A percentile compares a stretch with the other conserved stretches of the same genome.
These are phyloP conservation scores for Setophaga kirtlandii DNA, from an alignment of 2,113 vertebrate genomes.

Conservation along the genomic window DNA sequence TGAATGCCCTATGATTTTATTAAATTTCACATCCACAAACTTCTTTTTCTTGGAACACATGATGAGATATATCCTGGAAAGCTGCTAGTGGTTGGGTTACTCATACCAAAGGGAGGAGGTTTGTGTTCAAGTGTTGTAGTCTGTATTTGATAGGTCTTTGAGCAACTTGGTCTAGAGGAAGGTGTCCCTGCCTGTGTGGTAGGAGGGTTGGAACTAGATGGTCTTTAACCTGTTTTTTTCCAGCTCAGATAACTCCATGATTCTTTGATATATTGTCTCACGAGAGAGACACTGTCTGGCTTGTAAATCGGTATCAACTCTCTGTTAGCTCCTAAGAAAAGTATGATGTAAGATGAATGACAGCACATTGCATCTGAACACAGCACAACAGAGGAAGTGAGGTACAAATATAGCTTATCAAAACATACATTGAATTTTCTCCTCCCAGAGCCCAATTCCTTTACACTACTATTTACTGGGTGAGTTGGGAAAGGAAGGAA, in stretches of 20 bases:
- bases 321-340: background rate
- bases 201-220: background rate
- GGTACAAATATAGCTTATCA: background rate
- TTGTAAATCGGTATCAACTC: background rate
- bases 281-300: background rate
- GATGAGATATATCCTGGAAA: background rate
- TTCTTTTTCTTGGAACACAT: background rate
- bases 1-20: background rate
- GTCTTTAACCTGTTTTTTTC: background rate
- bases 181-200: background rate
- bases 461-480: background rate
- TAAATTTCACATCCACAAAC: background rate
- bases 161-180: background rate
- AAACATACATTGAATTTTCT: background rate
- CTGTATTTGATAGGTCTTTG: background rate
- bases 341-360: background rate
- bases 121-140: background rate
- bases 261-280: background rate
- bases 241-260: background rate
- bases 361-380: background rate
- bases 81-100: background rate
- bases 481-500: background rate
- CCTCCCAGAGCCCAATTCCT: background rate
- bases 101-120: background rate
- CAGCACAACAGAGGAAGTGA: background rate